These are phyloP conservation scores for Lycaena phlaeas DNA, from an alignment of 2,888 invertebrate genomes.

Conservation along the genomic window DNA sequence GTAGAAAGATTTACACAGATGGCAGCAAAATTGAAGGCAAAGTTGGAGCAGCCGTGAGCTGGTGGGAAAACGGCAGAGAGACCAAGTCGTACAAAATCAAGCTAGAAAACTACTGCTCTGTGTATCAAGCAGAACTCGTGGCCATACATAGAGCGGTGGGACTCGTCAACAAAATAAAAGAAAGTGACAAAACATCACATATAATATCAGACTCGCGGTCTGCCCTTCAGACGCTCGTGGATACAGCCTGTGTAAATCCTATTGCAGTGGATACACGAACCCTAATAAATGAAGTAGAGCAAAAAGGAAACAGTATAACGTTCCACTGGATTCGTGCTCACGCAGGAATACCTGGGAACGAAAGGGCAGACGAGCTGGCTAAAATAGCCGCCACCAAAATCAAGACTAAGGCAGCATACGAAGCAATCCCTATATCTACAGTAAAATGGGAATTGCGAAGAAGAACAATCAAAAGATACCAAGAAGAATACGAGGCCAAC, in stretches of 20 bases:
- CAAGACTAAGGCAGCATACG: background rate
- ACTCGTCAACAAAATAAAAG: background rate
- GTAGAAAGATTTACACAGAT: background rate
- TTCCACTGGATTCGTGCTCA: background rate
- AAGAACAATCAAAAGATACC: background rate
- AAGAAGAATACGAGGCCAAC: too few relatives aligned
- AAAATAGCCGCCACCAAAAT: background rate
- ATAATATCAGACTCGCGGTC: slow-evolving; percentile 8
- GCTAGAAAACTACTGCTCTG: slow-evolving; percentile 4
- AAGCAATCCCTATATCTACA: background rate
- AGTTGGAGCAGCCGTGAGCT: slow-evolving; percentile 7
- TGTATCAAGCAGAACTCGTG: slow-evolving; percentile 12
- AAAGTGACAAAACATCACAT: too few relatives aligned
- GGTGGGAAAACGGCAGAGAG: background rate
- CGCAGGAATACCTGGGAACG: background rate
- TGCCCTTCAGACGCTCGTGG: background rate
- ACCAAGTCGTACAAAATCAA: background rate
- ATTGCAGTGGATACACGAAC: background rate
- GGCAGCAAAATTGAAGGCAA: slow-evolving; percentile 10
- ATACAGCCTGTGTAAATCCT: background rate
- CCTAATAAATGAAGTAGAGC: background rate
- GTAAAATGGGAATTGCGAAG: background rate
- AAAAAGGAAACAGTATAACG: background rate
- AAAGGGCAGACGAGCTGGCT: background rate
- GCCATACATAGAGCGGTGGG: background rate